Conservation (phyloP, 2,888 invertebrate genomes). For the Lycaena phlaeas region DNA sequence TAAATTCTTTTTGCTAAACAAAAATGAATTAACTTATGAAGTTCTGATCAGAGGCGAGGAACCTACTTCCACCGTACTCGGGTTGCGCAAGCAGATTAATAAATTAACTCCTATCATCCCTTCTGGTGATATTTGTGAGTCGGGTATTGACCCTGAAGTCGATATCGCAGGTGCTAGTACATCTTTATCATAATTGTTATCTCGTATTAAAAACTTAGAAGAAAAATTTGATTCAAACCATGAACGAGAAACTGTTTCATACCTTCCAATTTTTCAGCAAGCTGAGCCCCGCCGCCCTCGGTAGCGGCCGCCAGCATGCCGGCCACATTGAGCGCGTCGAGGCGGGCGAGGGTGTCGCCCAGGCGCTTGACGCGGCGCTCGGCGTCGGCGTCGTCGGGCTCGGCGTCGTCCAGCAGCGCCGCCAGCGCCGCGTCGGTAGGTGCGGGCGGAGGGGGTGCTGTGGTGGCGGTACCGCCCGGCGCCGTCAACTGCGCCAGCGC, state of each 20-base stretch:
- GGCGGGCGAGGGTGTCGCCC: slow-evolving; percentile 86
- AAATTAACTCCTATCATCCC: too few relatives aligned
- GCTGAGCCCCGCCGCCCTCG: slow-evolving; percentile 80
- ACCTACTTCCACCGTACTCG: too few relatives aligned
- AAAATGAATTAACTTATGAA: too few relatives aligned
- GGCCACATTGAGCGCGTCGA: slow-evolving; percentile 78
- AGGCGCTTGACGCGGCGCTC: slow-evolving; percentile 79
- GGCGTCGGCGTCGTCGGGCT: slow-evolving; percentile 90
- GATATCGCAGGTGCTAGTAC: too few relatives aligned
- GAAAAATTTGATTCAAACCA: too few relatives aligned
- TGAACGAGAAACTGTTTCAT: neutral
- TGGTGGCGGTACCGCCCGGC: slow-evolving; percentile 76
- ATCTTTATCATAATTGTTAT: too few relatives aligned
- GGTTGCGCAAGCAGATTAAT: too few relatives aligned
- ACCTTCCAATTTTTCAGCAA: slow-evolving; percentile 60
- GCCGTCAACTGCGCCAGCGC: slow-evolving; percentile 22
- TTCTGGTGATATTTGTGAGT: too few relatives aligned
- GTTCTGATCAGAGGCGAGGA: too few relatives aligned
- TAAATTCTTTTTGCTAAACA: too few relatives aligned
- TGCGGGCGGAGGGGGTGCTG: slow-evolving; percentile 79
- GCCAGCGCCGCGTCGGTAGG: slow-evolving; percentile 80
- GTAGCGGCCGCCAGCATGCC: slow-evolving; percentile 80
- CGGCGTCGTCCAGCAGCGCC: slow-evolving; percentile 81
- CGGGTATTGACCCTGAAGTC: too few relatives aligned
- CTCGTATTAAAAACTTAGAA: too few relatives aligned